Conservation (phyloP, 2,888 invertebrate genomes). For the Seira ritae region DNA sequence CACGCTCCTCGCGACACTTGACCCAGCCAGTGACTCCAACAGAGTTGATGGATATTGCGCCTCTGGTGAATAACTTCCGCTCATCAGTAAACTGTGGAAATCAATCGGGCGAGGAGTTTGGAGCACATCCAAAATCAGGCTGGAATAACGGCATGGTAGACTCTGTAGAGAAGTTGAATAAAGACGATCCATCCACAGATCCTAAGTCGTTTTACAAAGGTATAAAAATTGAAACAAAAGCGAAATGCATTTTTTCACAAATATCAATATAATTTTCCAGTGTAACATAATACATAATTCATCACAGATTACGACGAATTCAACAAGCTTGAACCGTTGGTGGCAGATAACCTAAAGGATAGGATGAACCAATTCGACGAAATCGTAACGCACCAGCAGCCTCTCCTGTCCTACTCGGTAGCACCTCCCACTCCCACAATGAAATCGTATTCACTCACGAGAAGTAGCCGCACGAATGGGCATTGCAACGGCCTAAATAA, state of each 20-base stretch:
- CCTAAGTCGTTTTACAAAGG: conserved; percentile 55
- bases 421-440: conserved; percentile 33
- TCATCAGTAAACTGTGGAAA: neutral
- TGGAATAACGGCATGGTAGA: conserved; percentile 9
- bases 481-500: conserved; percentile 12
- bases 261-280: too few relatives aligned
- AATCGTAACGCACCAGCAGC: conserved; percentile 53
- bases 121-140: conserved; percentile 47
- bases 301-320: conserved; percentile 55
- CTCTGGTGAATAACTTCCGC: conserved; percentile 18
- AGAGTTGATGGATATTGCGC: conserved; percentile 48
- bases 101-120: conserved; percentile 31
- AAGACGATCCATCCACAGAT: conserved; percentile 22
- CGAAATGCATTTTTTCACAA: too few relatives aligned
- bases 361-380: conserved; percentile 65
- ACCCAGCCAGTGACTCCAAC: conserved; percentile 68
- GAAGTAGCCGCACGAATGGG: conserved; percentile 46
- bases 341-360: conserved; percentile 60
- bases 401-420: conserved; percentile 27
- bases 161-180: conserved; percentile 19
- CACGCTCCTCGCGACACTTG: conserved; percentile 48
- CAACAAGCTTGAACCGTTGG: conserved; percentile 39
- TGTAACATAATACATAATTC: too few relatives aligned
- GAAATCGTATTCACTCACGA: conserved; percentile 51
- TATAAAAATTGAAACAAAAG: neutral